A percentile compares a stretch with the other conserved stretches of the same genome.
phyloP scores from a whole-genome alignment of 2,888 invertebrate genomes.

The Tipula helvola region DNA sequence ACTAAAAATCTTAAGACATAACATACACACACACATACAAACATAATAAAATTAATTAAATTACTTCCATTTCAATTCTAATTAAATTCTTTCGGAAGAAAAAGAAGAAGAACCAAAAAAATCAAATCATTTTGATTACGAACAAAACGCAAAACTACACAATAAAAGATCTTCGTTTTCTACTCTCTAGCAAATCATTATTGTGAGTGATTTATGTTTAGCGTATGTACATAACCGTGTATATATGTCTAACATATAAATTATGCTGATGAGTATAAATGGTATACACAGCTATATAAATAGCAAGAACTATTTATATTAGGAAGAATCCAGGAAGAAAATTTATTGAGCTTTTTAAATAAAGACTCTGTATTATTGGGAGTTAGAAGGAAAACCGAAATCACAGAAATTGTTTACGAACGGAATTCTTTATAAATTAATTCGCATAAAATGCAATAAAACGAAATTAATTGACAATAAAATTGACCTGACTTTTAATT shows the following conservation, averaged over 20 bases:
- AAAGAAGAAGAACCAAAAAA: neutral
- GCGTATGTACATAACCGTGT: neutral
- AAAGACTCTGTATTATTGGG: neutral
- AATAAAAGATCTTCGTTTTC: neutral
- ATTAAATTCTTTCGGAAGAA: neutral
- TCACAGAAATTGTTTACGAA: neutral
- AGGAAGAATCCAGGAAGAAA: neutral
- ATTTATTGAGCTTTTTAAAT: neutral
- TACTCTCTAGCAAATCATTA: neutral
- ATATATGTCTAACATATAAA: neutral
- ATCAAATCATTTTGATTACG: neutral
- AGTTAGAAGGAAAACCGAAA: neutral
- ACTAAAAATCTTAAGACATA: neutral
- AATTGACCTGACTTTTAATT: neutral
- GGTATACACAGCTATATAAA: neutral
- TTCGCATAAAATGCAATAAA: slow-evolving; percentile 4
- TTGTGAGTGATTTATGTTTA: neutral
- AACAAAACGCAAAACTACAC: neutral
- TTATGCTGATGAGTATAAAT: neutral
- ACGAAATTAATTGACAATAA: neutral
- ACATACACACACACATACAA: neutral
- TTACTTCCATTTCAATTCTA: neutral
- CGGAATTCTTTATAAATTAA: neutral
- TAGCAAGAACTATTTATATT: neutral
- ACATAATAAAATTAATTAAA: neutral